These are phyloP conservation scores for Diplazon laetatorius DNA, from an alignment of 2,888 invertebrate species.

Conservation along the genomic window DNA sequence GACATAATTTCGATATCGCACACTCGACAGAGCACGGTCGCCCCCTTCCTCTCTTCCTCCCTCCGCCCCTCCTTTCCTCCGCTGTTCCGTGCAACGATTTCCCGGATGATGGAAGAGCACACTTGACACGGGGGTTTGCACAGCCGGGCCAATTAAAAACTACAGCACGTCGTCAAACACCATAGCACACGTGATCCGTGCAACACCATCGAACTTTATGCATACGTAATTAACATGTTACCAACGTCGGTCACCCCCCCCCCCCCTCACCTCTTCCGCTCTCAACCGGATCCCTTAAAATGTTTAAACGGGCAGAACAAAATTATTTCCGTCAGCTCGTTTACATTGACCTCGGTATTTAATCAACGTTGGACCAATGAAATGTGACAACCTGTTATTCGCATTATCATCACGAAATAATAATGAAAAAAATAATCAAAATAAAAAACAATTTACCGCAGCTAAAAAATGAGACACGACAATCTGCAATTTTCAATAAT, in stretches of 20 bases:
- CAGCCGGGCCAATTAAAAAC: constrained; percentile 27
- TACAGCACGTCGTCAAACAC: constrained; percentile 9
- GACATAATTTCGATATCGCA: no score
- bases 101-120: not conserved
- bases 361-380: constrained; percentile 20
- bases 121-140: constrained; percentile 6
- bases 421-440: no score
- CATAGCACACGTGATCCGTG: not conserved
- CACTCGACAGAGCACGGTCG: not conserved
- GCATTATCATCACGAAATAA: not conserved
- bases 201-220: not conserved
- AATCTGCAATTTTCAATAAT: not conserved
- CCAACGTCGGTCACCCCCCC: not conserved
- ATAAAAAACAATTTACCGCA: no score
- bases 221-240: constrained; percentile 12
- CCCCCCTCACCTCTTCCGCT: no score
- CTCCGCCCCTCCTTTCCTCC: constrained; percentile 9
- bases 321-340: constrained; percentile 9
- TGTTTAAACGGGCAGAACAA: constrained; percentile 16
- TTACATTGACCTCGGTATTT: constrained; percentile 19
- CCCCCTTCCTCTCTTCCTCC: constrained; percentile 8
- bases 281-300: constrained; percentile 17
- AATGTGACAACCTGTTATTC: not conserved
- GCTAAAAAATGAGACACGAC: no score
- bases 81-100: constrained; percentile 9